Evolutionary conservation across 53 echinoderm and acorn worm genomes (phyloP).

Genomic region (Antedon mediterranea): DNA sequence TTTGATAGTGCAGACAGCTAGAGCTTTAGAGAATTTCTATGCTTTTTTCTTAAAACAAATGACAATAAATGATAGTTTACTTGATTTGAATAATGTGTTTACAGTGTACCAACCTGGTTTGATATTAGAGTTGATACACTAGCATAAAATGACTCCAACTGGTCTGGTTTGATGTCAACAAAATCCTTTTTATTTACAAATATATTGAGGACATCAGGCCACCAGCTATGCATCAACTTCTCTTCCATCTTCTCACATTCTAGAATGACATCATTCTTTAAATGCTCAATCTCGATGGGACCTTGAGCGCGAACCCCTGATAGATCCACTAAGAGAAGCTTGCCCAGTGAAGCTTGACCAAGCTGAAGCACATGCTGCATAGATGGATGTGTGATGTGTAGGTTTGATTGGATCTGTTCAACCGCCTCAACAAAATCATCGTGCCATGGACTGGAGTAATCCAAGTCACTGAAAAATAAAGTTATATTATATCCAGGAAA

Average conservation of each 20-base stretch:
- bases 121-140: constrained; percentile 88
- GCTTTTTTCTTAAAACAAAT: no score
- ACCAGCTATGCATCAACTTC: constrained; percentile 95
- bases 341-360: constrained; percentile 55
- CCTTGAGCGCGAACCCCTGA: constrained; percentile 62
- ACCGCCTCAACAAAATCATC: constrained; percentile 32
- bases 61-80: no score
- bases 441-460: constrained; percentile 86
- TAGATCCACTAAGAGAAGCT: constrained; percentile 65
- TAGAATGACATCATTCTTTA: constrained; percentile 93
- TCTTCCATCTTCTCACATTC: constrained; percentile 99
- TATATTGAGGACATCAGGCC: constrained; percentile 92
- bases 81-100: no score
- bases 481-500: no score
- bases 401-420: constrained; percentile 34
- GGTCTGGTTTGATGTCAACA: constrained; percentile 35
- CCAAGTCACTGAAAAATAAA: constrained; percentile 44
- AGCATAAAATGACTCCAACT: constrained; percentile 70
- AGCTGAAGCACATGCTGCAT: constrained; percentile 81
- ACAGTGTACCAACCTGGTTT: constrained; percentile 65
- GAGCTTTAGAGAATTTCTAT: no score
- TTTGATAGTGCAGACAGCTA: no score
- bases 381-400: constrained; percentile 94
- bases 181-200: constrained; percentile 71
- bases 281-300: constrained; percentile 84